Percentiles rank a stretch among this genome's conserved stretches.
phyloP scores from a whole-genome alignment of 2,888 invertebrate species.

The Dastarcus helophoroides region DNA sequence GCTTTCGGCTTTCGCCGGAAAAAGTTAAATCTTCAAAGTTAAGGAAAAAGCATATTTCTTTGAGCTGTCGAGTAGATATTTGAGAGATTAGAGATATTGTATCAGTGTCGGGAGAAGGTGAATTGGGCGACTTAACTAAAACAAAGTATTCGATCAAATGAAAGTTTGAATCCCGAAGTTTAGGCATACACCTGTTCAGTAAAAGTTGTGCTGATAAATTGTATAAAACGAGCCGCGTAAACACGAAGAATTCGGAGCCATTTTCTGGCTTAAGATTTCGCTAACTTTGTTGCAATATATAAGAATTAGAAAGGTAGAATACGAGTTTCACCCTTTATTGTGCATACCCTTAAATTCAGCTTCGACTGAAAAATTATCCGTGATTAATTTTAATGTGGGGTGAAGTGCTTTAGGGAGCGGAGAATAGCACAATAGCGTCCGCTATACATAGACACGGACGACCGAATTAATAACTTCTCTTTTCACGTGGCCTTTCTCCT shows the following conservation, averaged over 20 bases:
- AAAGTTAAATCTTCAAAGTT: no score
- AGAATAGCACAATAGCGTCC: slow-evolving; percentile 19
- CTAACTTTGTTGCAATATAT: background rate
- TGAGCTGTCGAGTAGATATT: no score
- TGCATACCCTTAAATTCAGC: slow-evolving; percentile 1
- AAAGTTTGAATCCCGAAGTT: background rate
- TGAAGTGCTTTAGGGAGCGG: slow-evolving; percentile 13
- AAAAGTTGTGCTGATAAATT: slow-evolving; percentile 1
- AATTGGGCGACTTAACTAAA: no score
- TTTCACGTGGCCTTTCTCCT: no score
- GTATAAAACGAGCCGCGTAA: background rate
- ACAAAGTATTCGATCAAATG: background rate
- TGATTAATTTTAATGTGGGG: slow-evolving; percentile 24
- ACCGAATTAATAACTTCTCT: slow-evolving; percentile 18
- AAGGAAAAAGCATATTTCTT: no score
- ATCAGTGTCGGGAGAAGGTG: no score
- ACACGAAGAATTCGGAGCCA: slow-evolving; percentile 1
- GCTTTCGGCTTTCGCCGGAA: no score
- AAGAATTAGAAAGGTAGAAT: slow-evolving; percentile 1
- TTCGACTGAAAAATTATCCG: slow-evolving; percentile 22
- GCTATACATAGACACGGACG: slow-evolving; percentile 20
- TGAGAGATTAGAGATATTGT: no score
- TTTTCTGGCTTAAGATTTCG: background rate
- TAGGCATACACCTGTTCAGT: background rate
- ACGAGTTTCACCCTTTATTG: background rate